Evolutionary conservation across 2,888 invertebrate genomes (phyloP), one percentile per base, ranked within the genome.

Genomic region (Tetramorium bicarinatum): DNA sequence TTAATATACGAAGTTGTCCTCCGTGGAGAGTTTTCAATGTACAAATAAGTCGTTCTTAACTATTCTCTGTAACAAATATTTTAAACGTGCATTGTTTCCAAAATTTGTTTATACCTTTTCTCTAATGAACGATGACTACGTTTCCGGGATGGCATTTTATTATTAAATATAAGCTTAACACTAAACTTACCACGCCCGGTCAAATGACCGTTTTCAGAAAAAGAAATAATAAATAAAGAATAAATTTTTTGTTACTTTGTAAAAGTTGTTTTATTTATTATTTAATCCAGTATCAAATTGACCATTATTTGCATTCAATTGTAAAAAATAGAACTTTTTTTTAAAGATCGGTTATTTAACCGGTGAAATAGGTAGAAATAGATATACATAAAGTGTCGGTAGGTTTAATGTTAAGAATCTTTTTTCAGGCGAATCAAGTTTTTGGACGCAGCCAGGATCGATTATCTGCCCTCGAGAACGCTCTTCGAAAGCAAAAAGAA

Each of bases 341-440:
- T 34, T 34, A 34, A 34, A 34, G 29, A 29, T 2, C 29, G 29
- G 29, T 34, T 0, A 34, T 34, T 34, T 34, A 34, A 34, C 29
- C 29, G 29, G 29, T 29, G 2, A 29, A 3, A n/a, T n/a, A n/a
- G 29, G 29, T 34, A 34, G 29, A 34, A 34, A 34, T 34, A 34
- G 4, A 4, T 34, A 4, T 4, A 4, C 29, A 34, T 34, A 4
- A 34, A 4, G 29, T 34, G 29, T 34, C 29, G 29, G 4, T 34
- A 34, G 29, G 29, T 34, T 34, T 34, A 34, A 34, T 34, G 4
- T 34, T 34, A 34, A 75, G 9, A 47, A 6, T 62, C 6, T 6
- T 62, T 9, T 74, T 47, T 59, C 47, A 64, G 8, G 21, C 49
- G 34, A 62, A 49, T 21, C 29, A 9, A 75, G 2, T 62, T 62